phyloP scores from a whole-genome alignment of 2,888 invertebrate species.

The Zygaena filipendulae region DNA sequence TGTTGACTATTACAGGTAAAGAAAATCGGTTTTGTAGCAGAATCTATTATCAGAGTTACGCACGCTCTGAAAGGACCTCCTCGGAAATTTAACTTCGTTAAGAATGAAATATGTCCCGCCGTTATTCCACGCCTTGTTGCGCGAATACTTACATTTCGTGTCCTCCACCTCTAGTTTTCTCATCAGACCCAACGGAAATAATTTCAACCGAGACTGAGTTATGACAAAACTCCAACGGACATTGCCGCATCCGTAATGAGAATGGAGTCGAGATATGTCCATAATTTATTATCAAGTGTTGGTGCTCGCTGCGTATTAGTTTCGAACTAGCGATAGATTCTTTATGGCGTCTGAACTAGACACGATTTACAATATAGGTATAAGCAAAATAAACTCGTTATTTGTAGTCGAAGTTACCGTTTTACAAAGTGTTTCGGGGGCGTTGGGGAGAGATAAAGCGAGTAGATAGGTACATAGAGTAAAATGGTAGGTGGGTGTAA shows the following conservation, averaged over 20 bases:
- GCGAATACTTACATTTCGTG: slow-evolving; percentile 61
- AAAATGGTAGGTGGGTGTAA: slow-evolving; percentile 46
- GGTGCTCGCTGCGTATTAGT: slow-evolving; percentile 31
- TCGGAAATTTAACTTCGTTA: slow-evolving; percentile 68
- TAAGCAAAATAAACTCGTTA: slow-evolving; percentile 3
- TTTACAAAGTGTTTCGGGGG: slow-evolving; percentile 27
- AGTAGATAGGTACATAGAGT: slow-evolving; percentile 45
- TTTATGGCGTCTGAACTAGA: too few relatives aligned
- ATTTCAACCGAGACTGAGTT: slow-evolving; percentile 68
- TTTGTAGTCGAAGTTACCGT: slow-evolving; percentile 14
- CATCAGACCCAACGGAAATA: slow-evolving; percentile 66
- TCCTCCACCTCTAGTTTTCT: slow-evolving; percentile 65
- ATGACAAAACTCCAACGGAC: slow-evolving; percentile 67
- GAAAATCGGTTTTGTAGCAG: slow-evolving; percentile 40
- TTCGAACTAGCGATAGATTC: slow-evolving; percentile 4
- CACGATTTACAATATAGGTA: slow-evolving; percentile 16
- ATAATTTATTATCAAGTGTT: slow-evolving; percentile 60
- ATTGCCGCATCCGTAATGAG: slow-evolving; percentile 67
- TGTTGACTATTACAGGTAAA: too few relatives aligned
- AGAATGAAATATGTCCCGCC: slow-evolving; percentile 66
- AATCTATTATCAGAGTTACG: slow-evolving; percentile 62
- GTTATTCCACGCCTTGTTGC: slow-evolving; percentile 65
- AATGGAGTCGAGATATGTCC: slow-evolving; percentile 61
- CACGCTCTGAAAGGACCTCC: slow-evolving; percentile 57
- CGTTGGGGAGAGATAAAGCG: slow-evolving; percentile 34